Evolutionary conservation across 2,113 vertebrate species (phyloP), one percentile per base, ranked within the genome.

Genomic region (Pterophyllum scalare): DNA sequence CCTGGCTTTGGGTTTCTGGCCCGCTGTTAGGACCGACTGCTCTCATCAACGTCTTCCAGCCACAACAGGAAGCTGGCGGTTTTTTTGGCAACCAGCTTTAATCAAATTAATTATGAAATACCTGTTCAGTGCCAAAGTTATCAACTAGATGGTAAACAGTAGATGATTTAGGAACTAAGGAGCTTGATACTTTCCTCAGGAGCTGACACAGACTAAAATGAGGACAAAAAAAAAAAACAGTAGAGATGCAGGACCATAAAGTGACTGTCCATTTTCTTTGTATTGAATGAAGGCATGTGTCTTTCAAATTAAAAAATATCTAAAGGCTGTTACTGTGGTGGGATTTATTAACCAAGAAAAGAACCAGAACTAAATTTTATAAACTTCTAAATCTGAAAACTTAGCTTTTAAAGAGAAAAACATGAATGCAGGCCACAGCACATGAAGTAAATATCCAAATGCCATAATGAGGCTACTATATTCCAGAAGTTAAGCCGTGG

Each of bases 1-100:
- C 17, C 46, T 72, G 65, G 65, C 6, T 52, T 72, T 72, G 43
- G 65, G 46, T 72, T 72, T 72, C 65, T 72, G 43, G 49, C 65
- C 46, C 52, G 65, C 43, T 72, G 65, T 6, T 72, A 31, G 9
- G 65, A 72, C 65, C 65, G 31, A 72, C 65, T 52, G 65, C 46
- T 72, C 26, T 19, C 49, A 49, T 49, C 46, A 19, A 52, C 6
- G 15, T 52, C 17, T 52, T 52, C 65, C 65, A 72, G 43, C 28
- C 43, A 28, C 43, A 72, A 31, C 65, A 72, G 43, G 65, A 24
- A 72, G 46, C 11, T 72, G 6, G 46, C 11, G 52, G 6, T 26
- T 72, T 72, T 33, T 43, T 52, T 72, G 26, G 67, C 67, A 72
- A 52, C 31, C 11, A 13, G 24, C 67, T 52, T 72, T 72, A 72